Evolutionary conservation across 2,113 vertebrate genomes (phyloP).

Genomic region (Chrysemys picta): DNA sequence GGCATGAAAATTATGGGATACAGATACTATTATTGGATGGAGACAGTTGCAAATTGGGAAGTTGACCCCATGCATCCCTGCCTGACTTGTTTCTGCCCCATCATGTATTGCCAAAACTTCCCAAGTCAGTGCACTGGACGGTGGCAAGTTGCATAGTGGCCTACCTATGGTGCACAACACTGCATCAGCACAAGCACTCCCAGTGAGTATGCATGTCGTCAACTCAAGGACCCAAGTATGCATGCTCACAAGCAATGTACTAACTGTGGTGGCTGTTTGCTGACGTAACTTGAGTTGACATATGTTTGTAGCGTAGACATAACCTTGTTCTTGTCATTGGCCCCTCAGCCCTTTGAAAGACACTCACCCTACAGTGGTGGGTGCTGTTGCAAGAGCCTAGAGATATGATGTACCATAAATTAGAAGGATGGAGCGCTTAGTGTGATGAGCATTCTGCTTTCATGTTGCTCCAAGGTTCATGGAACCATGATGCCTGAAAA

Average conservation of each 20-base stretch:
- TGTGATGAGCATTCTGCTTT: background rate
- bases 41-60: background rate
- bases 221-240: background rate
- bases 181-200: too few relatives aligned
- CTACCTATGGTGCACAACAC: background rate
- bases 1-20: background rate
- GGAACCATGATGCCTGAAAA: background rate
- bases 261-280: background rate
- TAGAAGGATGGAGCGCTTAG: background rate
- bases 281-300: background rate
- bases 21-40: background rate
- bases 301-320: background rate
- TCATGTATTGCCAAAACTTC: background rate
- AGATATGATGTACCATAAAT: background rate
- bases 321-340: background rate
- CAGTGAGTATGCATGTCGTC: too few relatives aligned
- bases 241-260: background rate
- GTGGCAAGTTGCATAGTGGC: background rate
- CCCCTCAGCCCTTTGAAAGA: background rate
- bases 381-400: background rate
- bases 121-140: background rate
- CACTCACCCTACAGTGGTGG: background rate
- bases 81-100: too few relatives aligned
- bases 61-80: background rate
- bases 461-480: background rate